Evolutionary conservation across 1,140 invertebrate species (phyloP).

Genomic region (Tachypleus tridentatus): DNA sequence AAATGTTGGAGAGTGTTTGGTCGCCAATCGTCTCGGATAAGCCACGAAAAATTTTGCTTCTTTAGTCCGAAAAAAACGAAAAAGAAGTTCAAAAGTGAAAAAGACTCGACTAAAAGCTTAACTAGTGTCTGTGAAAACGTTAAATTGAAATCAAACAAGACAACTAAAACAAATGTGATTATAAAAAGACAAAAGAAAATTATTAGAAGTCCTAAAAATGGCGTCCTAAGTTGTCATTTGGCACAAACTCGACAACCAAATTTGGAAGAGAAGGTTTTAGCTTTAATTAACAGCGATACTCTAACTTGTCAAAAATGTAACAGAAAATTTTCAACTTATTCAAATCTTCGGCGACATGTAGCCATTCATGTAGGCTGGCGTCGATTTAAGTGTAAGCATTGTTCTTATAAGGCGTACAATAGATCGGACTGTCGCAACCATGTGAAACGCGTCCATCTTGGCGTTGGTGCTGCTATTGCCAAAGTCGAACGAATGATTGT

Average conservation of each 20-base stretch:
- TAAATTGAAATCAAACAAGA: background rate
- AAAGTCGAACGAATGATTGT: conserved; percentile 4
- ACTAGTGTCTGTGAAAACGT: background rate
- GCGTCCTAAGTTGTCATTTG: too few relatives aligned
- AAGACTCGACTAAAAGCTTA: background rate
- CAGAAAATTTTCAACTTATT: conserved; percentile 28
- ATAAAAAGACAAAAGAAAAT: too few relatives aligned
- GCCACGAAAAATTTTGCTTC: conserved; percentile 19
- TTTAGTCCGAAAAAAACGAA: background rate
- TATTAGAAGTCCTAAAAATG: too few relatives aligned
- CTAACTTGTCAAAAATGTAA: conserved; percentile 33
- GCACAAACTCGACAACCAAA: background rate
- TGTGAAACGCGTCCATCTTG: conserved; percentile 26
- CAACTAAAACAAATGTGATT: background rate
- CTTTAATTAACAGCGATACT: conserved; percentile 28
- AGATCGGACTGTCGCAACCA: conserved; percentile 32
- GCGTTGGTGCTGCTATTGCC: conserved; percentile 5
- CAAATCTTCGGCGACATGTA: conserved; percentile 34
- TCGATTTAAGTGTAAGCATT: conserved; percentile 35
- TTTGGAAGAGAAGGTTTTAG: conserved; percentile 21
- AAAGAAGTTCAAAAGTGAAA: background rate
- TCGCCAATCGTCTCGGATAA: conserved; percentile 20
- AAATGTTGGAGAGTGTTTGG: conserved; percentile 21
- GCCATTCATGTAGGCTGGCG: conserved; percentile 35
- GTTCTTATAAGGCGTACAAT: conserved; percentile 32